phyloP scores from a whole-genome alignment of 2,888 invertebrate species.

The Caenorhabditis sp. region DNA sequence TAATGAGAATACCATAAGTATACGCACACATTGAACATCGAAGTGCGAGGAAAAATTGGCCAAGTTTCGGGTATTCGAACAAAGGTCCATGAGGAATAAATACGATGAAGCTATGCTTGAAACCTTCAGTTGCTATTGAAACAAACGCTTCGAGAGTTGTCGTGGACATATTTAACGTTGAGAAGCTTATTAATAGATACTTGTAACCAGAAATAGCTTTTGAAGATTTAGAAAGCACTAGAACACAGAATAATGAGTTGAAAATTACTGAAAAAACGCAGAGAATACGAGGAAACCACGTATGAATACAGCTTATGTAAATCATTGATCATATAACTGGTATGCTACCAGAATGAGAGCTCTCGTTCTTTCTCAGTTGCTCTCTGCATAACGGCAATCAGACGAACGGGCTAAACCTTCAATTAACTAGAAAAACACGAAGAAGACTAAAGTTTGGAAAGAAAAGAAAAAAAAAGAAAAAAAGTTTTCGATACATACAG shows the following conservation, averaged over 20 bases:
- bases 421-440: no score
- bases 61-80: background rate
- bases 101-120: constrained; percentile 9
- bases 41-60: constrained; percentile 6
- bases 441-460: no score
- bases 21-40: constrained; percentile 18
- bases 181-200: constrained; percentile 14
- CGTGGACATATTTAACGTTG: constrained; percentile 4
- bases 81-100: constrained; percentile 16
- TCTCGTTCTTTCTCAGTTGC: no score
- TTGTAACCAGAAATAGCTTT: constrained; percentile 6
- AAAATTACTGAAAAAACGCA: constrained; percentile 7
- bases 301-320: constrained; percentile 12
- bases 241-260: constrained; percentile 8
- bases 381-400: no score
- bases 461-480: no score
- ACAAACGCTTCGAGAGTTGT: constrained; percentile 9
- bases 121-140: constrained; percentile 12
- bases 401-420: no score
- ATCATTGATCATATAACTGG: constrained; percentile 8
- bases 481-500: no score
- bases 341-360: background rate
- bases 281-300: constrained; percentile 10
- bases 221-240: constrained; percentile 10
- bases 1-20: constrained; percentile 11